Conservation (phyloP, 2,113 vertebrate genomes). For the Phalacrocorax aristotelis region DNA sequence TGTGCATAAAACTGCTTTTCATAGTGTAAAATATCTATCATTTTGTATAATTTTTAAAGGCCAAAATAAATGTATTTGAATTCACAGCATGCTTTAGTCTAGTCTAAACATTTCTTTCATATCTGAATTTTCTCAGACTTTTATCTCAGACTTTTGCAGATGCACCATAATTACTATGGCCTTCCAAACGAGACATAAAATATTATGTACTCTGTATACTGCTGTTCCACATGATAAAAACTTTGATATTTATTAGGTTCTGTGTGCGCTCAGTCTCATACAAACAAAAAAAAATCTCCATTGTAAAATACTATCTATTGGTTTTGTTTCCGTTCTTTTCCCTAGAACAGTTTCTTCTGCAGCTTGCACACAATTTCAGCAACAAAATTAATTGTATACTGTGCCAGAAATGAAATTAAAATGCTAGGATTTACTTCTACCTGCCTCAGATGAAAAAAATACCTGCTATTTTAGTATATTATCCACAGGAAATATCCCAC, state of each 20-base stretch:
- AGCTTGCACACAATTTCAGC: background rate
- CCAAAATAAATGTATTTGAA: background rate
- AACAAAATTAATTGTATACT: background rate
- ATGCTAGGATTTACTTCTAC: background rate
- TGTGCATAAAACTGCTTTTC: background rate
- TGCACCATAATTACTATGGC: background rate
- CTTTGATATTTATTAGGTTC: background rate
- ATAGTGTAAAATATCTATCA: background rate
- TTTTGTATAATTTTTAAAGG: background rate
- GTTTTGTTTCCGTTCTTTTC: background rate
- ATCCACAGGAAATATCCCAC: background rate
- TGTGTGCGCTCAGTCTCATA: background rate
- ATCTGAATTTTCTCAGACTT: background rate
- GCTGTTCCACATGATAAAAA: background rate
- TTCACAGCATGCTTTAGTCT: background rate
- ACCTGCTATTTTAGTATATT: background rate
- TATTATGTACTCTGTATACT: background rate
- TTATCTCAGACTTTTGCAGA: background rate
- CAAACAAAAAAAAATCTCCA: background rate
- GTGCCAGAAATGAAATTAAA: background rate
- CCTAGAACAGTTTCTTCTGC: background rate
- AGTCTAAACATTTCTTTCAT: background rate
- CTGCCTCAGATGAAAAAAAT: background rate
- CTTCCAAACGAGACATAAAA: background rate
- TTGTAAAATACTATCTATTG: background rate